Base-by-base conservation (phyloP, 2,797 vertebrate species). In the Microtus californicus region DNA sequence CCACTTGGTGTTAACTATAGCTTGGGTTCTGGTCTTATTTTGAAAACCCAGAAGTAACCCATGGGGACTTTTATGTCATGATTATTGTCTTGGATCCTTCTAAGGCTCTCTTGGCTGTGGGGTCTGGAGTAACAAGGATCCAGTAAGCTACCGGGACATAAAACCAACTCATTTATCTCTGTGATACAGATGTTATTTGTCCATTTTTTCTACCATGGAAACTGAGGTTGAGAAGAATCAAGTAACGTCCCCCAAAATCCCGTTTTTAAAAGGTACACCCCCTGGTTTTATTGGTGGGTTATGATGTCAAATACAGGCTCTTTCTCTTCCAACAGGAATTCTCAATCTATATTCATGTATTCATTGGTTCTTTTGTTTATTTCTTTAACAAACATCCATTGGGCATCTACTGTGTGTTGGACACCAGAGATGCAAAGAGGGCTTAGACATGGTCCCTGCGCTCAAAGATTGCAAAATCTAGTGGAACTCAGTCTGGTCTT, bases 401-500 rank as follows among this genome's bases (percentile, higher is more conserved):
- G 81, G 87, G 80, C 87, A 88, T 79, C 59, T 51, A 87, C 61
- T 27, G 19, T 13, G 45, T 61, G 56, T 73, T 74, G 82, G 90
- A 31, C 54, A 73, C 31, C 45, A 23, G 74, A 73, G 73, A 96
- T 61, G 48, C 6, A 61, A 61, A 17, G 61, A 91, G 76, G 71
- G 63, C 88, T 86, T 77, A 92, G 88, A 80, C 87, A 78, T 91
- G 61, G 76, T 89, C 61, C 80, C 92, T 87, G 56, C 34, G 56
- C 90, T 92, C 71, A 48, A 67, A 96, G 94, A 88, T 71, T 87
- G 31, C 69, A 89, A 92, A 90, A 87, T 83, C 78, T 77, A 93
- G 56, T 87, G 89, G 82, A 97, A 94, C 89, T 78, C 90, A 79
- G 79, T 56, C 69, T 94, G 37, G 92, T 87, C 93, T 87, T 97